Percentiles rank a stretch among this genome's conserved stretches.
phyloP scores from a whole-genome alignment of 2,113 vertebrate genomes.

The Athene noctua region DNA sequence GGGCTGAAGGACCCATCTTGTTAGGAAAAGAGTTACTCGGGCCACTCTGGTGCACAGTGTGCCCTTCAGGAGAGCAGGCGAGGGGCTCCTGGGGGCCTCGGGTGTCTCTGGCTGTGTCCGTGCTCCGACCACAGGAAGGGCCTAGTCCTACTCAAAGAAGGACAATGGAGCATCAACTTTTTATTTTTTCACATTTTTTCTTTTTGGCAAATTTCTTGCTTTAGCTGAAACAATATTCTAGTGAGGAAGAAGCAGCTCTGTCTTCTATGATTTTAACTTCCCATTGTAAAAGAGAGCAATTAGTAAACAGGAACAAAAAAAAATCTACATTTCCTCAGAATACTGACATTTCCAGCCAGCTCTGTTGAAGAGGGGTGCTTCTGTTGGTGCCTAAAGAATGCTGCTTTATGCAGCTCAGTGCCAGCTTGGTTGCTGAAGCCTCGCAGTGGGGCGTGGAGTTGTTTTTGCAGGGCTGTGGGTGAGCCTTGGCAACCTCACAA shows the following conservation, averaged over 20 bases:
- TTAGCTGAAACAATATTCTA: neutral
- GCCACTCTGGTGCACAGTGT: neutral
- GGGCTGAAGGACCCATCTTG: neutral
- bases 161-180: neutral
- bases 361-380: neutral
- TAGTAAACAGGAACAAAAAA: neutral
- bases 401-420: neutral
- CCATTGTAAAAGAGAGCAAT: neutral
- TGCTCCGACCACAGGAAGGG: neutral
- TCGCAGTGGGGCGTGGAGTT: accelerated
- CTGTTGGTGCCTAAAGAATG: neutral
- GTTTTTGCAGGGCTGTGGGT: neutral
- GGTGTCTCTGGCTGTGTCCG: accelerated
- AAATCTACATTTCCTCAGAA: neutral
- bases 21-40: neutral
- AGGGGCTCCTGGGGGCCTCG: neutral
- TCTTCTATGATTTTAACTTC: neutral
- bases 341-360: neutral
- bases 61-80: neutral
- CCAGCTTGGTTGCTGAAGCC: neutral
- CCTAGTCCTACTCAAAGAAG: neutral
- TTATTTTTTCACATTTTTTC: neutral
- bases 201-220: neutral
- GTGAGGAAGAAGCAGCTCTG: neutral
- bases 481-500: neutral